These are phyloP conservation scores for Sturmia bella DNA, from an alignment of 2,888 invertebrate species.

Conservation along the genomic window DNA sequence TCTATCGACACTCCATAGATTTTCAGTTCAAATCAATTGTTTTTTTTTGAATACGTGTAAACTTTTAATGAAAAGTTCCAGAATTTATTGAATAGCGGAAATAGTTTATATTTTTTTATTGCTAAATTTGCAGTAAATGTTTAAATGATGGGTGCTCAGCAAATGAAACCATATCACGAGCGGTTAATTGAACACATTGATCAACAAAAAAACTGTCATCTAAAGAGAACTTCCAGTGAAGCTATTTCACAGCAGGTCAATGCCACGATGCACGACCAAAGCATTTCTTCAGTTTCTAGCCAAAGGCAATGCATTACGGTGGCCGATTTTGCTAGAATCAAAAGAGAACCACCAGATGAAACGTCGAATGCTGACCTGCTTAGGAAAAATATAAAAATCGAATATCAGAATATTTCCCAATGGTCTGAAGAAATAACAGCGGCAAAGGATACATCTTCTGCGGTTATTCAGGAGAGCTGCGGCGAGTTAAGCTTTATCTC, in stretches of 20 bases:
- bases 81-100: not conserved
- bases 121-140: not conserved
- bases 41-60: not conserved
- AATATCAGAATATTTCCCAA: too few relatives aligned
- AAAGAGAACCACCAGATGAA: not conserved
- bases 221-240: not conserved
- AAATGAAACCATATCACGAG: conserved; percentile 1
- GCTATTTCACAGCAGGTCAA: not conserved
- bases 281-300: not conserved
- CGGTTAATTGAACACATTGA: too few relatives aligned
- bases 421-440: too few relatives aligned
- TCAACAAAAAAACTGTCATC: not conserved
- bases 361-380: too few relatives aligned
- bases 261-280: conserved; percentile 14
- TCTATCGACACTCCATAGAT: not conserved
- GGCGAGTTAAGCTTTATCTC: too few relatives aligned
- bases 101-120: not conserved
- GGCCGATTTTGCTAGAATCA: conserved; percentile 45
- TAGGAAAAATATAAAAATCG: too few relatives aligned
- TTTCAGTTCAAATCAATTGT: not conserved
- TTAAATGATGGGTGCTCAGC: conserved; percentile 21
- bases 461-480: too few relatives aligned
- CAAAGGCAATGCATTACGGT: not conserved
- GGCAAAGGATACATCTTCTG: too few relatives aligned
- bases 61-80: not conserved